These are phyloP conservation scores for Meleagris gallopavo DNA, from an alignment of 2,113 vertebrate species.

Conservation along the genomic window DNA sequence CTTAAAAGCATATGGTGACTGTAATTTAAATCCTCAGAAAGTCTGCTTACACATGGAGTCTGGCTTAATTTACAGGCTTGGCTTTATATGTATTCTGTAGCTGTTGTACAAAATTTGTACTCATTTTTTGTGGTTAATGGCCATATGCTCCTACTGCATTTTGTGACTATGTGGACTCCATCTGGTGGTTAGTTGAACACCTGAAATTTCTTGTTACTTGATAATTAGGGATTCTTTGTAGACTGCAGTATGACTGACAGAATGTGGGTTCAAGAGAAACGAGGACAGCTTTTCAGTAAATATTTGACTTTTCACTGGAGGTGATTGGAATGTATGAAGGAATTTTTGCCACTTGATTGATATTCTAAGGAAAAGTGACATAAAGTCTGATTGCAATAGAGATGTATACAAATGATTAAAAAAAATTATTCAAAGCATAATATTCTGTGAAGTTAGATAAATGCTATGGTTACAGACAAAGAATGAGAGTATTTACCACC, in stretches of 20 bases:
- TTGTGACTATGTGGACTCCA: not conserved
- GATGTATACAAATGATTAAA: not conserved
- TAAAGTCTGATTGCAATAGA: not conserved
- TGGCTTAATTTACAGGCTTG: not conserved
- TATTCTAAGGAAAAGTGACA: not conserved
- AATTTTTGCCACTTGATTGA: not conserved
- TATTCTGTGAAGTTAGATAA: not conserved
- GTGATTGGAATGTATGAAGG: not conserved
- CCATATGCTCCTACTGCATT: conserved; percentile 7
- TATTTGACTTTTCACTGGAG: not conserved
- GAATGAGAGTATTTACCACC: not conserved
- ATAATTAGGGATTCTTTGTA: conserved; percentile 36
- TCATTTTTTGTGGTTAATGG: conserved; percentile 46
- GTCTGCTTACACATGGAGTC: not conserved
- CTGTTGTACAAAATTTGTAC: not conserved
- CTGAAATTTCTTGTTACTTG: conserved; percentile 38
- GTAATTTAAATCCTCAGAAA: not conserved
- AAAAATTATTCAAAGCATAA: not conserved
- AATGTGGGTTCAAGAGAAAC: not conserved
- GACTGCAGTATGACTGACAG: not conserved
- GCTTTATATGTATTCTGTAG: not conserved
- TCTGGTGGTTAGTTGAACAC: conserved; percentile 41
- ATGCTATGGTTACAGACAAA: not conserved
- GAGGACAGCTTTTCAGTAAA: not conserved
- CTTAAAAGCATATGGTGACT: not conserved